A percentile compares a stretch with the other conserved stretches of the same genome.
These are phyloP conservation scores for Horisme vitalbata DNA, from an alignment of 2,888 invertebrate genomes.

Conservation along the genomic window DNA sequence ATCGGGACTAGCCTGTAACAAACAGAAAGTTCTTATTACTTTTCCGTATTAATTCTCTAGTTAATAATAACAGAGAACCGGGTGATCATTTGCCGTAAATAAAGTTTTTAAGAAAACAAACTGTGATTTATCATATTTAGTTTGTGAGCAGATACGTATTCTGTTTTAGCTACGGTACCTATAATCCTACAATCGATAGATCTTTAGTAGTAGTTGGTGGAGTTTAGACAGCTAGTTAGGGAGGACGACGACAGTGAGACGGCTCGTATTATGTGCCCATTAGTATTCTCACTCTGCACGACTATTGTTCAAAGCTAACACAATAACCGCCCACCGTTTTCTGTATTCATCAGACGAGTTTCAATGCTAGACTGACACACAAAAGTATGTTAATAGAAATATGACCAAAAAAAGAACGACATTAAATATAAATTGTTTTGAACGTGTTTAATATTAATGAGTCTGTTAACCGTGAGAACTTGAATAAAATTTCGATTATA, in stretches of 20 bases:
- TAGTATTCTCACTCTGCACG: slow-evolving; percentile 64
- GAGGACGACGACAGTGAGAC: slow-evolving; percentile 28
- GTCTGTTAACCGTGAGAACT: slow-evolving; percentile 31
- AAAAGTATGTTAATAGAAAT: slow-evolving; percentile 55
- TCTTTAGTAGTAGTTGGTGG: slow-evolving; percentile 12
- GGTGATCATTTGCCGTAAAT: too few species aligned
- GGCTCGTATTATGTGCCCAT: slow-evolving; percentile 40
- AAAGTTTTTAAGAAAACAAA: too few species aligned
- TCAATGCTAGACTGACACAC: slow-evolving; percentile 58
- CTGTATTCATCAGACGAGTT: slow-evolving; percentile 58
- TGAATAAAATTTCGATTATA: slow-evolving; percentile 10
- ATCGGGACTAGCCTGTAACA: slow-evolving; percentile 79
- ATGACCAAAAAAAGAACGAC: slow-evolving; percentile 40
- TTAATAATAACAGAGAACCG: too few species aligned
- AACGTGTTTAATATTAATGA: slow-evolving; percentile 27
- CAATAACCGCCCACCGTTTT: slow-evolving; percentile 63
- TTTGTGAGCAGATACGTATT: neutral
- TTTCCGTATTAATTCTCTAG: neutral
- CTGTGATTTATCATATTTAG: too few species aligned
- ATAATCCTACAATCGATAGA: neutral
- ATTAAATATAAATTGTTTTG: slow-evolving; percentile 29
- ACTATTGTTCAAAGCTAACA: slow-evolving; percentile 68
- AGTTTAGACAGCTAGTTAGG: slow-evolving; percentile 21
- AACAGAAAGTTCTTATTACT: slow-evolving; percentile 31
- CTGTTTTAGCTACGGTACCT: neutral